phyloP scores from a whole-genome alignment of 2,888 invertebrate species.

The Lampropteryx suffumata region DNA sequence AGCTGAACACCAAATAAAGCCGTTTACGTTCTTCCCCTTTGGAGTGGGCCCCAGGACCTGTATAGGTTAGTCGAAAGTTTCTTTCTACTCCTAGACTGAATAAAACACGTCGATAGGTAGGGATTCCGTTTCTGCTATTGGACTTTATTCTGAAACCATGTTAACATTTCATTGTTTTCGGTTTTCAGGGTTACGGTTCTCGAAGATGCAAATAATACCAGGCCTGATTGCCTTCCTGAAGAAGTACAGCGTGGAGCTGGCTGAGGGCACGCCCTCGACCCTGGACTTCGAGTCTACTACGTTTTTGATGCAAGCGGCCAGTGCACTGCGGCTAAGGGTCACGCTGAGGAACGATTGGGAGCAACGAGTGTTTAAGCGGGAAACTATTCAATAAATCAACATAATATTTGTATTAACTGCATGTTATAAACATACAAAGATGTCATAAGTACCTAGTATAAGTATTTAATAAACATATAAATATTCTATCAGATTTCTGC shows the following conservation, averaged over 20 bases:
- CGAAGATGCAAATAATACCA: constrained; percentile 56
- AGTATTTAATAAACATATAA: too few species aligned
- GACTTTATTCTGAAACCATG: too few species aligned
- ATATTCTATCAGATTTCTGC: too few species aligned
- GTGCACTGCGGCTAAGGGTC: constrained; percentile 25
- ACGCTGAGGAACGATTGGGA: constrained; percentile 12
- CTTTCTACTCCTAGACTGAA: too few species aligned
- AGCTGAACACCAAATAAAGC: constrained; percentile 41
- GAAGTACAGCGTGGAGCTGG: constrained; percentile 48
- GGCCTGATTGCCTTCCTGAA: constrained; percentile 52
- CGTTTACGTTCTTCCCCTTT: constrained; percentile 53
- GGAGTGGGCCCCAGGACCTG: constrained; percentile 57
- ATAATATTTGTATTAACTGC: too few species aligned
- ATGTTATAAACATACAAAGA: too few species aligned
- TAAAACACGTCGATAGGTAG: too few species aligned
- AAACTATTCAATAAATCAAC: background rate
- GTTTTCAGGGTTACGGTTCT: constrained; percentile 53
- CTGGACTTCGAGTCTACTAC: constrained; percentile 26
- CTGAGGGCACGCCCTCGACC: constrained; percentile 40
- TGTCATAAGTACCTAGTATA: too few species aligned
- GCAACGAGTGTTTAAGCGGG: background rate
- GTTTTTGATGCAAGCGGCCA: constrained; percentile 26
- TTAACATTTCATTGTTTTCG: background rate
- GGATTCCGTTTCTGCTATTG: too few species aligned
- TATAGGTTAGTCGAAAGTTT: constrained; percentile 46